Conservation (phyloP, 2,888 invertebrate genomes). For the Trilocha varians region DNA sequence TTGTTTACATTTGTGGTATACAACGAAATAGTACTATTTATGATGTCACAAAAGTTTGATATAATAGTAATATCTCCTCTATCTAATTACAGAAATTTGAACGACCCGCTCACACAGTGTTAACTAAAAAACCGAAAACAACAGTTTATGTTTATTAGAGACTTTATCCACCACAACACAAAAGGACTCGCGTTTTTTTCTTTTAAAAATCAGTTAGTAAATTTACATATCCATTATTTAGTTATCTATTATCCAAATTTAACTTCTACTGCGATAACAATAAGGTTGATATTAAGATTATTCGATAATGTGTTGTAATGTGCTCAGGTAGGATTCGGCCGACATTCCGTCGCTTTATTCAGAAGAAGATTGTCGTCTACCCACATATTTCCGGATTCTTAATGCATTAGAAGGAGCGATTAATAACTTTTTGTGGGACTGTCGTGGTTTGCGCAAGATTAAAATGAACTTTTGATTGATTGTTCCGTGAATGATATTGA, state of each 20-base stretch:
- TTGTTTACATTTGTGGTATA: no score
- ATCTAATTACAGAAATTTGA: conserved; percentile 5
- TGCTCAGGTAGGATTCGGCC: conserved; percentile 45
- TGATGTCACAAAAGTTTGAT: no score
- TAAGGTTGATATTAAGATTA: conserved; percentile 9
- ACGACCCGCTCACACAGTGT: conserved; percentile 5
- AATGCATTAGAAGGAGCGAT: neutral
- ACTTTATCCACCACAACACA: neutral
- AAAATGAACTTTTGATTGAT: neutral
- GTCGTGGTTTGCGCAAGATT: neutral
- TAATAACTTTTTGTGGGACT: neutral
- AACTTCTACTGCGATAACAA: conserved; percentile 2
- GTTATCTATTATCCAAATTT: conserved; percentile 8
- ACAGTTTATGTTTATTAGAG: neutral
- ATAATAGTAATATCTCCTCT: conserved; percentile 17
- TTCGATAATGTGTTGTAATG: conserved; percentile 9
- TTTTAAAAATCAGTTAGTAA: neutral
- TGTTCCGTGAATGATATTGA: no score
- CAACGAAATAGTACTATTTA: no score
- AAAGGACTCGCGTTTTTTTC: neutral
- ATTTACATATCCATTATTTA: neutral
- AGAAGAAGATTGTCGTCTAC: conserved; percentile 31
- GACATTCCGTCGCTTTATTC: conserved; percentile 61
- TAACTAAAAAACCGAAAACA: neutral
- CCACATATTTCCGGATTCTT: conserved; percentile 60